These are phyloP conservation scores for Cephus runcator DNA, from an alignment of 2,888 invertebrate genomes.

Conservation along the genomic window DNA sequence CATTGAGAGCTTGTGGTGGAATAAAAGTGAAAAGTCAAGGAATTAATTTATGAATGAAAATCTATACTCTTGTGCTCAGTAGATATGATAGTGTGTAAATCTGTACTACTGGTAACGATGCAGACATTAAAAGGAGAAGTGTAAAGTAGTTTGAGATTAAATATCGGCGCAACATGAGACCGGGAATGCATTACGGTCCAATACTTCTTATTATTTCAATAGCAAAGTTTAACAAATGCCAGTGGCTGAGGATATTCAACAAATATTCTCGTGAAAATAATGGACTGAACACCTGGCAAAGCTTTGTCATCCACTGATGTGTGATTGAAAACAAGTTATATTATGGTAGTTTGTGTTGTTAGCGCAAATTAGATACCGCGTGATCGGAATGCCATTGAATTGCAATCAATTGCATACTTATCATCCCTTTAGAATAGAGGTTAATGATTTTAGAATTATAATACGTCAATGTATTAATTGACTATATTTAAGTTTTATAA, in stretches of 20 bases:
- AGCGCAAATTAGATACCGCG: background rate
- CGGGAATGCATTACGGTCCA: background rate
- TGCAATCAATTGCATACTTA: background rate
- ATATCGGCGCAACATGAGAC: slow-evolving; percentile 2
- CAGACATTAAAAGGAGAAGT: background rate
- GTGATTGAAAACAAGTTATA: background rate
- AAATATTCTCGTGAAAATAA: background rate
- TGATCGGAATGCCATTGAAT: background rate
- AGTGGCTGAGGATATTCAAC: background rate
- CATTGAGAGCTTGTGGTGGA: background rate
- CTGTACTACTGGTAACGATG: background rate
- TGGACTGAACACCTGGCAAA: background rate
- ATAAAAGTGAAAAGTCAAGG: background rate
- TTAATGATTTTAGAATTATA: background rate
- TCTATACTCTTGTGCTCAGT: background rate
- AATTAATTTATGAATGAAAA: background rate
- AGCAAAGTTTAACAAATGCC: background rate
- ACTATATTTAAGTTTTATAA: background rate
- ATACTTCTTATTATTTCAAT: background rate
- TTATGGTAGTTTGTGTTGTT: background rate
- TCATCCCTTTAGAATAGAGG: background rate
- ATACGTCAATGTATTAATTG: background rate
- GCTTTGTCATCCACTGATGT: background rate
- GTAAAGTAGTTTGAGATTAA: background rate
- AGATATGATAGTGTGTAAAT: background rate